Evolutionary conservation across 2,888 invertebrate genomes (phyloP).

Genomic region (Synergus umbraculus): DNA sequence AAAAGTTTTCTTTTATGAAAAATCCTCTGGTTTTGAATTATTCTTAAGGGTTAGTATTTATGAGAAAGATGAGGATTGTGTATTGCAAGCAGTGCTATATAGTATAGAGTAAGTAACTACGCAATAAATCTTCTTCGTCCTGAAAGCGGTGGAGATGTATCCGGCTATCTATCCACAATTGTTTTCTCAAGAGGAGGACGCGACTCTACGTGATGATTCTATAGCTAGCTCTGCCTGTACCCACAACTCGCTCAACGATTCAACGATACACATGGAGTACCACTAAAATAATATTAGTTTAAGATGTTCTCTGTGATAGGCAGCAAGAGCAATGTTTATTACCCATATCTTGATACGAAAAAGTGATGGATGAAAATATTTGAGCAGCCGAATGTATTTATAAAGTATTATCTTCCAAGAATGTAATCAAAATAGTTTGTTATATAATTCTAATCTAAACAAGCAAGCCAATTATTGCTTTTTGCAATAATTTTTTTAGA

Average conservation of each 20-base stretch:
- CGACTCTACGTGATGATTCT: constrained; percentile 18
- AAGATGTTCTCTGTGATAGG: constrained; percentile 6
- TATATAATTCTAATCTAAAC: too few relatives aligned
- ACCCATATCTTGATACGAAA: neutral
- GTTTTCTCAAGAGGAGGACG: constrained; percentile 36
- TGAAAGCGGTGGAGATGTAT: constrained; percentile 18
- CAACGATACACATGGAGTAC: constrained; percentile 15
- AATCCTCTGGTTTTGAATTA: neutral
- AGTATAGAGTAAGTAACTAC: neutral
- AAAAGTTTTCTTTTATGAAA: neutral
- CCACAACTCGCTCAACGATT: neutral
- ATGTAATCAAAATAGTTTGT: neutral
- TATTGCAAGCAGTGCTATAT: neutral
- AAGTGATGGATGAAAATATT: neutral
- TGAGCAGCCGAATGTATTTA: neutral
- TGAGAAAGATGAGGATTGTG: neutral
- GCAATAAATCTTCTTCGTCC: constrained; percentile 7
- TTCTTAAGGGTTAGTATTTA: neutral
- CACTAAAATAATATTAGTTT: constrained; percentile 35
- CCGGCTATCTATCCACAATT: constrained; percentile 27
- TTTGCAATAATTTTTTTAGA: too few relatives aligned
- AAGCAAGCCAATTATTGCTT: too few relatives aligned
- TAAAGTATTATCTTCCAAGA: neutral
- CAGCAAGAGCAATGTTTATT: constrained; percentile 1
- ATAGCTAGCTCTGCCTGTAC: neutral